phyloP scores from a whole-genome alignment of 92 coral and sea anemone species.

The Muricea muricata region DNA sequence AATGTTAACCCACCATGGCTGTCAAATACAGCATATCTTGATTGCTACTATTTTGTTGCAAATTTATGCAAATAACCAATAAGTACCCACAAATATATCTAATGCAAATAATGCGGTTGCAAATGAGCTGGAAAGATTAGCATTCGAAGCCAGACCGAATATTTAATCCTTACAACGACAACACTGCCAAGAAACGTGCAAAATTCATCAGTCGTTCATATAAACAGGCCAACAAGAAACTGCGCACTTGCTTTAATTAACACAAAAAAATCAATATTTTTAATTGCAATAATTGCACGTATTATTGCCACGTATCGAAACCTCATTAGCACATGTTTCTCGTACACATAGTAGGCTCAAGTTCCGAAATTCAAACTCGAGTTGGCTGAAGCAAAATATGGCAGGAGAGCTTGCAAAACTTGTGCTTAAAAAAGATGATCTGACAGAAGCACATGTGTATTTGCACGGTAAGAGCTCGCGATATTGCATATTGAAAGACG shows the following conservation, averaged over 20 bases:
- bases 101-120: not conserved
- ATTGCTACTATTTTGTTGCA: not conserved
- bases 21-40: not conserved
- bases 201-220: not conserved
- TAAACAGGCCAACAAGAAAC: too few species aligned
- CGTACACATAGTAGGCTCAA: not conserved
- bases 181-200: not conserved
- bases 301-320: not conserved
- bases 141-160: too few species aligned
- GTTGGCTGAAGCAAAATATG: not conserved
- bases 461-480: slow-evolving; percentile 16
- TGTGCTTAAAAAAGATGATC: slow-evolving; percentile 24
- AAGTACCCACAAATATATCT: not conserved
- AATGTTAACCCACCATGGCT: too few species aligned
- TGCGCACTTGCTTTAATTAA: too few species aligned
- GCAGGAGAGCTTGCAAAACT: slow-evolving; percentile 9
- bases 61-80: slow-evolving; percentile 5
- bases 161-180: not conserved
- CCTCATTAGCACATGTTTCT: not conserved
- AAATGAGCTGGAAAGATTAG: not conserved
- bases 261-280: not conserved
- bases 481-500: not conserved
- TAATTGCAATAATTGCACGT: not conserved
- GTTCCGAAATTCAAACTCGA: too few species aligned
- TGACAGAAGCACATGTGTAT: slow-evolving; percentile 3